Base-by-base conservation (phyloP, 2,888 invertebrate species). In the Chaetoderma sp. region DNA sequence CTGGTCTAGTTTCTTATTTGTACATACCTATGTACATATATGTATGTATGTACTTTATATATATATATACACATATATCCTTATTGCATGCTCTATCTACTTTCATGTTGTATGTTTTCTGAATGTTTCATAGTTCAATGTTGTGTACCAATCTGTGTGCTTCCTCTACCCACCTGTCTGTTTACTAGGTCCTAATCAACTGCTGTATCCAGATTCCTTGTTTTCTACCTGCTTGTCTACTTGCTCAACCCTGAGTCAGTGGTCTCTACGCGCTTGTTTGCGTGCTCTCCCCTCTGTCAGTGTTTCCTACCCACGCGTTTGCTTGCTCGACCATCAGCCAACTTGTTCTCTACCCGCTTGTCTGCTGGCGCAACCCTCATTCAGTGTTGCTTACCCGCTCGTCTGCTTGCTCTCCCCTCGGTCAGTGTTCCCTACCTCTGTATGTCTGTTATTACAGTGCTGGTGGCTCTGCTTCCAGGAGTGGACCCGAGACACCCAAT, bases 11-110 rank as follows among this genome's bases (percentile, higher is more conserved):
- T 18, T 47, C 21, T 23, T 3, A 47, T 18, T 23, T 18, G 25
- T 18, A 47, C 25, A 47, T 47, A 47, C 25, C 21, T 47, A 47
- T 47, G 25, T 47, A 47, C 25, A 47, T 47, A 47, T 47, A 47
- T 47, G 25, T 47, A 47, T 47, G 25, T 47, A n/a, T n/a, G n/a
- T n/a, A n/a, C n/a, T n/a, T n/a, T n/a, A n/a, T n/a, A n/a, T n/a
- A n/a, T n/a, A n/a, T 47, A 47, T 47, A 47, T 47, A 47, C 25
- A 47, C 25, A 47, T 47, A 10, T 16, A 16, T 39, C 13, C 13
- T 16, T 13, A 13, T 16, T 16, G 44, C 44, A 42, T 42, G 18
- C 1, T 18, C 21, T 42, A 5, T 42, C 44, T 42, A 21, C 44
- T 18, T 21, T 21, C 1, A 21, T 21, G 50, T 25, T 21, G 18